Percentiles rank a stretch among this genome's conserved stretches.
Evolutionary conservation across 2,888 invertebrate genomes (phyloP).

Genomic region (Eupithecia pulchellata): DNA sequence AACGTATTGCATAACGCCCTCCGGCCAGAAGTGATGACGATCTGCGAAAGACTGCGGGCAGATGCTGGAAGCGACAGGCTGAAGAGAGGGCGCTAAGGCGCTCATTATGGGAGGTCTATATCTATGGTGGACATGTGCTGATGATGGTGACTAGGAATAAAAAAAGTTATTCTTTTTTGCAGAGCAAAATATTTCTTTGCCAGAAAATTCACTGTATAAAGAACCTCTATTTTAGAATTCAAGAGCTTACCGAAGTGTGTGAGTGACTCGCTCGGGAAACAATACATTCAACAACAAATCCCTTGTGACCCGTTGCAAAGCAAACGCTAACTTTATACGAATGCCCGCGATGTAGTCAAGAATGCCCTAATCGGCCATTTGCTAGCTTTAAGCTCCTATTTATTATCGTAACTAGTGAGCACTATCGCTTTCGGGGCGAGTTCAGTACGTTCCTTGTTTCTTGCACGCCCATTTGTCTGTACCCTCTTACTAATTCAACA

Average conservation of each 20-base stretch:
- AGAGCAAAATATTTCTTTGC: not conserved
- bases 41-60: too few relatives aligned
- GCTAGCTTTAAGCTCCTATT: constrained; percentile 75
- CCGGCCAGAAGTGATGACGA: too few relatives aligned
- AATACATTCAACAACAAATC: constrained; percentile 69
- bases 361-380: constrained; percentile 79
- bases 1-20: too few relatives aligned
- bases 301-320: constrained; percentile 71
- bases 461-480: constrained; percentile 72
- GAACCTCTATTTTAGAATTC: not conserved
- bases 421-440: constrained; percentile 75
- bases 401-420: constrained; percentile 79
- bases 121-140: too few relatives aligned
- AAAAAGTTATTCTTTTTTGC: not conserved
- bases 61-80: too few relatives aligned
- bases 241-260: constrained; percentile 24
- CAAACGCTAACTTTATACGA: constrained; percentile 79
- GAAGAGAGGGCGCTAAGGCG: too few relatives aligned
- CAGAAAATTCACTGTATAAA: too few relatives aligned
- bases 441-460: constrained; percentile 70
- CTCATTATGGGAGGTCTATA: too few relatives aligned
- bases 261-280: constrained; percentile 65
- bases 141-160: too few relatives aligned
- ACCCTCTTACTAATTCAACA: constrained; percentile 80
- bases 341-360: constrained; percentile 77